A percentile compares a stretch with the other conserved stretches of the same genome.
Conservation (phyloP, 2,797 vertebrate genomes). For the Lutjanus argentimaculatus region DNA sequence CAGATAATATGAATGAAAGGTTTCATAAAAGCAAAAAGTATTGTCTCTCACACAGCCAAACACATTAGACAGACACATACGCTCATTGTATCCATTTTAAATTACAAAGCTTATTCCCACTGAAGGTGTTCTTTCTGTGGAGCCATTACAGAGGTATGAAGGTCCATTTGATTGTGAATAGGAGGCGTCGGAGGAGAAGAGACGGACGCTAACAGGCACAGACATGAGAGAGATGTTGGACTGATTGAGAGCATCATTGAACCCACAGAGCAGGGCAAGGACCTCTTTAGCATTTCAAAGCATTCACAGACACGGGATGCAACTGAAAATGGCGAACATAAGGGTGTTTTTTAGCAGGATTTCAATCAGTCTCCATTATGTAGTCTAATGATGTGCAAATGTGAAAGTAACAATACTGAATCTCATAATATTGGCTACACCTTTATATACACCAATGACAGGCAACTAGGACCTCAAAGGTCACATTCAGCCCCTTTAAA, state of each 20-base stretch:
- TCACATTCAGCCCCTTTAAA: slow-evolving; percentile 25
- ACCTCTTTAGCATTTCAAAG: slow-evolving; percentile 85
- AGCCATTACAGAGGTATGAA: slow-evolving; percentile 58
- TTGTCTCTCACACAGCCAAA: slow-evolving; percentile 6
- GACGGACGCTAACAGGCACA: slow-evolving; percentile 33
- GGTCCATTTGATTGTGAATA: slow-evolving; percentile 63
- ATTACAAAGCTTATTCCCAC: slow-evolving; percentile 55
- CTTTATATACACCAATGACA: slow-evolving; percentile 26
- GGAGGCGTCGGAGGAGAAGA: slow-evolving; percentile 47
- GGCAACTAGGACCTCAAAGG: slow-evolving; percentile 15
- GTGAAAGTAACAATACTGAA: slow-evolving; percentile 50
- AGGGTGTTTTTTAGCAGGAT: slow-evolving; percentile 55
- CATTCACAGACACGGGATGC: slow-evolving; percentile 33
- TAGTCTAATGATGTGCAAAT: slow-evolving; percentile 74
- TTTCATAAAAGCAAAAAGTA: slow-evolving; percentile 28
- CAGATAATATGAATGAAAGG: slow-evolving; percentile 30
- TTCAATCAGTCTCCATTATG: slow-evolving; percentile 66
- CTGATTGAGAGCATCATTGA: slow-evolving; percentile 62
- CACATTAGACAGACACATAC: not conserved
- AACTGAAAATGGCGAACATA: slow-evolving; percentile 34
- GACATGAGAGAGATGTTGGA: slow-evolving; percentile 62
- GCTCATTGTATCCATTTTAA: slow-evolving; percentile 28
- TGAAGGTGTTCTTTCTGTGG: slow-evolving; percentile 46
- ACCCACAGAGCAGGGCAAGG: slow-evolving; percentile 25
- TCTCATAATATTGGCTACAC: slow-evolving; percentile 31